Percentiles rank a stretch among this genome's conserved stretches.
Conservation (phyloP, 2,113 vertebrate species). For the Nanorana parkeri region DNA sequence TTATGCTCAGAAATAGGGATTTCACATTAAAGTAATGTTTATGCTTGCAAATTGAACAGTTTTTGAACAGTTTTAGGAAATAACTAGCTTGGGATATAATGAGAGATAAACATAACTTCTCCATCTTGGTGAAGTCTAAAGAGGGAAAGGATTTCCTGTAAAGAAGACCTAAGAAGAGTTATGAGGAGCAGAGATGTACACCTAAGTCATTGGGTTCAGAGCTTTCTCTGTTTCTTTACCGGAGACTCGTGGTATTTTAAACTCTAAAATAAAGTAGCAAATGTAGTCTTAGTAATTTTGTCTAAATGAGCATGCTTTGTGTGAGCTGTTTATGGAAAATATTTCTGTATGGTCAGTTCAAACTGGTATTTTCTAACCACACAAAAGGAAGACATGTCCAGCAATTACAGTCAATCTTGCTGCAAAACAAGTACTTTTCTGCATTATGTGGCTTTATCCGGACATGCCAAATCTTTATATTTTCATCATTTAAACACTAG, state of each 20-base stretch:
- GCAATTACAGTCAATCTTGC: conserved; percentile 20
- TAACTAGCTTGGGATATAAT: too few relatives aligned
- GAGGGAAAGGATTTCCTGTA: too few relatives aligned
- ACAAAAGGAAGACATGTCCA: neutral
- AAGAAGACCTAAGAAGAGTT: neutral
- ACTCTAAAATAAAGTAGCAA: neutral
- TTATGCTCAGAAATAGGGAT: too few relatives aligned
- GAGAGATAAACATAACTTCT: too few relatives aligned
- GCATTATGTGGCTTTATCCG: neutral
- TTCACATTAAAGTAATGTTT: too few relatives aligned
- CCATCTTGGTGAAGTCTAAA: too few relatives aligned
- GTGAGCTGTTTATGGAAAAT: conserved; percentile 14
- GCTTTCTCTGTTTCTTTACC: neutral
- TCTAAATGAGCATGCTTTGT: neutral
- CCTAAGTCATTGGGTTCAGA: neutral
- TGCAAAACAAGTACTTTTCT: conserved; percentile 13
- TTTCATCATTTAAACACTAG: neutral
- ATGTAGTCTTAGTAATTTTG: conserved; percentile 6
- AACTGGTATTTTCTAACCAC: conserved; percentile 4
- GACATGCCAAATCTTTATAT: neutral
- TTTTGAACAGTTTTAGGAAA: too few relatives aligned
- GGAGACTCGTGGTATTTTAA: neutral
- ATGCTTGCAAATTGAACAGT: too few relatives aligned
- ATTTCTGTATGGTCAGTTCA: conserved; percentile 2
- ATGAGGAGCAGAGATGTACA: neutral